Base-by-base conservation (phyloP, 2,797 vertebrate species). In the Iguana delicatissima region DNA sequence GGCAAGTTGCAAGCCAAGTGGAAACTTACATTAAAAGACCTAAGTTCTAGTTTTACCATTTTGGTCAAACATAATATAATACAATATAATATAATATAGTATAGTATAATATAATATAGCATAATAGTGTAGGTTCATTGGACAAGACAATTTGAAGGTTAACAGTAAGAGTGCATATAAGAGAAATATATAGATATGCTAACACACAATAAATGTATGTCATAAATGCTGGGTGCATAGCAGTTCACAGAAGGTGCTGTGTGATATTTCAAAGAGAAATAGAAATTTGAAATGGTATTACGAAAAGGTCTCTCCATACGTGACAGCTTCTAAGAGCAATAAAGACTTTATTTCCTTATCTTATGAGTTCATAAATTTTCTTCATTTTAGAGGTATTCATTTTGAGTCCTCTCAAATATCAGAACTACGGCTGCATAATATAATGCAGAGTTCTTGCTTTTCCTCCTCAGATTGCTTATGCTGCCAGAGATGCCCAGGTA, bases 401-500 rank as follows among this genome's bases (percentile, higher is more conserved):
- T 4, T 64, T 77, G 42, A 16, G 1, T 52, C n/a, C 73, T 72
- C 24, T 22, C 38, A 8, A n/a, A 79, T 35, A 42, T 84, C 88
- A 88, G 64, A 52, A 82, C 0, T 86, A 85, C 89, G 35, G 55
- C 67, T 64, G 2, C 50, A 18, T 85, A n/a, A 82, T 0, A 0
- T 1, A 0, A 86, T 83, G 42, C 86, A 87, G 89, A 95, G 38
- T 32, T 89, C 91, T 57, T 3, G 13, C 86, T 96, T 95, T 92
- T 92, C 32, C 93, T 94, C 80, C 94, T 77, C 88, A 99, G 99
- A 96, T 99, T 94, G 97, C 95, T 0, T 99, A 99, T 69, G 99
- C 99, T 82, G 99, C 98, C 91, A 97, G 97, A 92, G 99, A 99
- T 89, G 99, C 99, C 73, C 99, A 99, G 94, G 97, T 99, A 10